Conservation (phyloP, 2,113 vertebrate species). For the Aleadryas rufinucha region DNA sequence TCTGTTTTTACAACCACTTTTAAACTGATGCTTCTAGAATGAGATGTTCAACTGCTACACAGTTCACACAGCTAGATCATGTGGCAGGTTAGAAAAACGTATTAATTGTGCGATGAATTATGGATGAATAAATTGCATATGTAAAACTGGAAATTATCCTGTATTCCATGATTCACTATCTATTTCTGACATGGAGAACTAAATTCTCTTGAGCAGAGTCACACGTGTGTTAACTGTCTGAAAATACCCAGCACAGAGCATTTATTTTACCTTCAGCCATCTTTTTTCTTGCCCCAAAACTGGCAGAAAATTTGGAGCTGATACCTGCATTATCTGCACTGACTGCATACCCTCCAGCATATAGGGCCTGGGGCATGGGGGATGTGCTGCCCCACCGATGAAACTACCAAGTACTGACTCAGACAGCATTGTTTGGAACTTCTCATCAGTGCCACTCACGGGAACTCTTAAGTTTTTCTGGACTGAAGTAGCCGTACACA, state of each 20-base stretch:
- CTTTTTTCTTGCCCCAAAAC: neutral
- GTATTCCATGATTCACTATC: neutral
- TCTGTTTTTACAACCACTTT: neutral
- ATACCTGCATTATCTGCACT: neutral
- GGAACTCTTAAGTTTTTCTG: neutral
- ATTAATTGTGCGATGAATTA: neutral
- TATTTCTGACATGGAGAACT: neutral
- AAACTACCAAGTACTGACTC: neutral
- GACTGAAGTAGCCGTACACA: neutral
- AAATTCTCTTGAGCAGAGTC: neutral
- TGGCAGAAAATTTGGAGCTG: neutral
- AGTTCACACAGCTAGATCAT: neutral
- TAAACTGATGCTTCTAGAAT: neutral
- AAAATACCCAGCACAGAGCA: neutral
- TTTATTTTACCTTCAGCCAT: neutral
- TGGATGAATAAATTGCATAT: neutral
- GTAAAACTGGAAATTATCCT: neutral
- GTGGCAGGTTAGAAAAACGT: neutral
- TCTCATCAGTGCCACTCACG: neutral
- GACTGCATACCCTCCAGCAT: neutral
- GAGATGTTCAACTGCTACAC: neutral
- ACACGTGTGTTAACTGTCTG: neutral
- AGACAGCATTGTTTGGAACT: neutral
- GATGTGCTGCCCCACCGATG: neutral
- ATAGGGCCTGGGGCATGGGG: too few species aligned